phyloP scores from a whole-genome alignment of 2,797 vertebrate species.

The Steatocranus sp. region DNA sequence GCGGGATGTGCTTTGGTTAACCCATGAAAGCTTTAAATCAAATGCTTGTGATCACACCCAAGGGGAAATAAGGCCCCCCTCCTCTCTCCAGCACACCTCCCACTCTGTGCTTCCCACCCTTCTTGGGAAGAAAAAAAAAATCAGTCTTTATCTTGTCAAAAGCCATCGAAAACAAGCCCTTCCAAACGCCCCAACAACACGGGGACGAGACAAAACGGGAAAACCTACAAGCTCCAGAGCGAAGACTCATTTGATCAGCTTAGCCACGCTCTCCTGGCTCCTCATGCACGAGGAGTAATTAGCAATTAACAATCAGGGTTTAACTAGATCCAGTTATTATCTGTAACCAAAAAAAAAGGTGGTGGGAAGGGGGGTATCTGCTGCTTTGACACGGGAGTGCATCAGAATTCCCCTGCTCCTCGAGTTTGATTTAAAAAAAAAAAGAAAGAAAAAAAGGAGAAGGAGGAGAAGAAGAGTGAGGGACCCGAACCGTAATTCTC shows the following conservation, averaged over 20 bases:
- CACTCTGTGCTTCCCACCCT: neutral
- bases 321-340: constrained; percentile 68
- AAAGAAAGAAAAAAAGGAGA: fast-evolving
- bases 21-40: constrained; percentile 69
- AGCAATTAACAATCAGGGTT: constrained; percentile 75
- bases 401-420: constrained; percentile 36
- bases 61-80: constrained; percentile 24
- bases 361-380: neutral
- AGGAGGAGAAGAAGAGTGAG: constrained; percentile 19
- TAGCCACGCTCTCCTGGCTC: constrained; percentile 70
- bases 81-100: neutral
- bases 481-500: constrained; percentile 61
- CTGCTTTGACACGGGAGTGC: constrained; percentile 25
- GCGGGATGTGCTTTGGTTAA: constrained; percentile 63
- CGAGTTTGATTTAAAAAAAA: constrained; percentile 11
- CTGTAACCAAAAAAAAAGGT: constrained; percentile 21
- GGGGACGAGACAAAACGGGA: constrained; percentile 40
- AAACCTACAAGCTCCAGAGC: constrained; percentile 53
- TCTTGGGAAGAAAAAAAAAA: constrained; percentile 1
- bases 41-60: constrained; percentile 55
- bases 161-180: constrained; percentile 50
- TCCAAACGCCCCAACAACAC: constrained; percentile 42
- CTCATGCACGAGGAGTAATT: constrained; percentile 66
- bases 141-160: constrained; percentile 60
- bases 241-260: constrained; percentile 68